Percentiles rank a stretch among this genome's conserved stretches.
Evolutionary conservation across 2,113 vertebrate genomes (phyloP).

Genomic region (Mola mola): DNA sequence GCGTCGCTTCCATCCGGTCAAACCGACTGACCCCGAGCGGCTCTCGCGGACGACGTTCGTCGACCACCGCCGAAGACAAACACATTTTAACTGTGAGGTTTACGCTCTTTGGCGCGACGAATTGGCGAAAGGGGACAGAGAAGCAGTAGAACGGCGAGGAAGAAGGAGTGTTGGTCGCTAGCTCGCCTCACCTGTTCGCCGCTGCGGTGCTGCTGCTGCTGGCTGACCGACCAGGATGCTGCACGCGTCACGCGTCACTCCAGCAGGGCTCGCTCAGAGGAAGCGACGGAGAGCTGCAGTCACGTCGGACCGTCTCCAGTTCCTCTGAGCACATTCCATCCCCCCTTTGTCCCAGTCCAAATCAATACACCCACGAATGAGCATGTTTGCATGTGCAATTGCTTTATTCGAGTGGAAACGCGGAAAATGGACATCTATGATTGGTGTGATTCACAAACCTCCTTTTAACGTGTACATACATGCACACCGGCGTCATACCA

Average conservation of each 20-base stretch:
- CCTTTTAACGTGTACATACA: too few relatives aligned
- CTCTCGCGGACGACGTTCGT: conserved; percentile 21
- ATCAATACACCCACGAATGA: too few relatives aligned
- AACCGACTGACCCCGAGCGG: conserved; percentile 21
- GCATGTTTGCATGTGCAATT: too few relatives aligned
- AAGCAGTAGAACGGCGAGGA: background rate
- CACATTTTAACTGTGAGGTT: conserved; percentile 17
- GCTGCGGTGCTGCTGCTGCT: conserved; percentile 35
- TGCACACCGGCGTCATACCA: too few relatives aligned
- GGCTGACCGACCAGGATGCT: conserved; percentile 47
- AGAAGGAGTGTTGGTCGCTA: background rate
- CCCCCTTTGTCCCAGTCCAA: too few relatives aligned
- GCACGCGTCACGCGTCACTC: conserved; percentile 35
- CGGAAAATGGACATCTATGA: too few relatives aligned
- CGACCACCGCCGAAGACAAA: background rate
- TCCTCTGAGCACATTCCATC: too few relatives aligned
- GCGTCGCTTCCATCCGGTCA: background rate
- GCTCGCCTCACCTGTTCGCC: conserved; percentile 74
- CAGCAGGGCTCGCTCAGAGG: background rate
- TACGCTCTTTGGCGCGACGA: background rate
- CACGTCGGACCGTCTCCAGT: too few relatives aligned
- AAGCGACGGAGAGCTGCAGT: too few relatives aligned
- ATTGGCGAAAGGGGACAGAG: background rate
- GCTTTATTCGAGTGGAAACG: too few relatives aligned
- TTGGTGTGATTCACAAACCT: too few relatives aligned